phyloP scores from a whole-genome alignment of 1,140 invertebrate genomes.

The Diploscapter pachys region DNA sequence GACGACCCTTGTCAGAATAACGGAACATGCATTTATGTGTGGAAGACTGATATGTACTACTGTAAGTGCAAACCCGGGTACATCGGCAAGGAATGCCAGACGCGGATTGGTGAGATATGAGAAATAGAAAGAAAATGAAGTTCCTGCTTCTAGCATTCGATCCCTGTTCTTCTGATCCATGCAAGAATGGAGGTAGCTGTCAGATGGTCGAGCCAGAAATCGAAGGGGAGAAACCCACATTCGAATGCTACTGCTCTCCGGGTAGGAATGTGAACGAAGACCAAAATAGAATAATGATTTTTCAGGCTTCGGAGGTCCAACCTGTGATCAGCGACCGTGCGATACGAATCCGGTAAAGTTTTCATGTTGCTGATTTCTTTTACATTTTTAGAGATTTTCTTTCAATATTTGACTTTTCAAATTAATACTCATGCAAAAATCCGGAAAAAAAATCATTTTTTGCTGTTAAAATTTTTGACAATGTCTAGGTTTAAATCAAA shows the following conservation, averaged over 20 bases:
- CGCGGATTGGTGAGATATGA: slow-evolving; percentile 33
- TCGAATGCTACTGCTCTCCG: slow-evolving; percentile 35
- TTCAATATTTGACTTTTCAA: no score
- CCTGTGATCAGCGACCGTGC: slow-evolving; percentile 30
- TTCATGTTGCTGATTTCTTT: slow-evolving; percentile 2
- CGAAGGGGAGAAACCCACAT: slow-evolving; percentile 32
- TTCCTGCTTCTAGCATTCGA: slow-evolving; percentile 33
- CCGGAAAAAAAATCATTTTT: no score
- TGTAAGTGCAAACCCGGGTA: slow-evolving; percentile 37
- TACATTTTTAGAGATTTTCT: not conserved
- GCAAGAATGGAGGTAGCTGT: slow-evolving; percentile 38
- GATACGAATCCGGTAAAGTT: not conserved
- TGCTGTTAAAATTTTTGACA: no score
- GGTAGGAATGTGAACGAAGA: no score
- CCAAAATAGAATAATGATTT: no score
- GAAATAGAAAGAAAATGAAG: slow-evolving; percentile 10
- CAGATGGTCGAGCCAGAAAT: slow-evolving; percentile 21
- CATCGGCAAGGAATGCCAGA: slow-evolving; percentile 34
- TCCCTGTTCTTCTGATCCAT: slow-evolving; percentile 32
- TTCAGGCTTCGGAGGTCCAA: slow-evolving; percentile 37
- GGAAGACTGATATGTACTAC: slow-evolving; percentile 40
- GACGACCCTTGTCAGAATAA: slow-evolving; percentile 40
- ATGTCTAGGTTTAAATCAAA: no score
- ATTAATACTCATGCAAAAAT: no score
- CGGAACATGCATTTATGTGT: slow-evolving; percentile 36